A percentile compares a stretch with the other conserved stretches of the same genome.
phyloP scores from a whole-genome alignment of 2,797 vertebrate species.

The Natrix natrix region DNA sequence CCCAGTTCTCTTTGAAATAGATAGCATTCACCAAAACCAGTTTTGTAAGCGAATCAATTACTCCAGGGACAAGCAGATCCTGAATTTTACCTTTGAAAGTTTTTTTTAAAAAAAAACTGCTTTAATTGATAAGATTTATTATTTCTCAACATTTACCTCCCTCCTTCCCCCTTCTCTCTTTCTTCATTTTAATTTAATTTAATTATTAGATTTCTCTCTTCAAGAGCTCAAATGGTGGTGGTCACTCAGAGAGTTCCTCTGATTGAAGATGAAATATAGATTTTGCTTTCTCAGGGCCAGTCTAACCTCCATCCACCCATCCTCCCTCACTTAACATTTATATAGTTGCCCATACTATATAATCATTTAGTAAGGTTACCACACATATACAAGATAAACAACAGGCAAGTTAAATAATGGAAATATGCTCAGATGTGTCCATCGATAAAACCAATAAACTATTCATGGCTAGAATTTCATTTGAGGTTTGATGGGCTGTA shows the following conservation, averaged over 20 bases:
- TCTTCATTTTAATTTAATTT: not conserved
- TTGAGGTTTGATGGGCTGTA: not conserved
- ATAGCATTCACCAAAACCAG: constrained; percentile 87
- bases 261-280: not conserved
- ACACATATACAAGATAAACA: not conserved
- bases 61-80: constrained; percentile 73
- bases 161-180: too few relatives aligned
- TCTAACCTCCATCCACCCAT: not conserved
- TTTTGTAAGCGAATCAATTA: not conserved
- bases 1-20: constrained; percentile 92
- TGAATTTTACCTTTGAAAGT: constrained; percentile 82
- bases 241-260: not conserved
- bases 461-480: not conserved
- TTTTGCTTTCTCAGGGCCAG: not conserved
- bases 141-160: too few relatives aligned
- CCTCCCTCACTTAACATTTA: not conserved
- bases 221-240: too few relatives aligned
- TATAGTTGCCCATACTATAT: not conserved
- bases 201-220: not conserved
- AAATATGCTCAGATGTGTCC: not conserved
- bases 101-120: not conserved
- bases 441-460: not conserved
- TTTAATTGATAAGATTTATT: not conserved
- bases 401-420: not conserved
- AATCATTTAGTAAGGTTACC: not conserved